Base-by-base conservation (phyloP, 2,797 vertebrate species). In the Onychomys torridus region DNA sequence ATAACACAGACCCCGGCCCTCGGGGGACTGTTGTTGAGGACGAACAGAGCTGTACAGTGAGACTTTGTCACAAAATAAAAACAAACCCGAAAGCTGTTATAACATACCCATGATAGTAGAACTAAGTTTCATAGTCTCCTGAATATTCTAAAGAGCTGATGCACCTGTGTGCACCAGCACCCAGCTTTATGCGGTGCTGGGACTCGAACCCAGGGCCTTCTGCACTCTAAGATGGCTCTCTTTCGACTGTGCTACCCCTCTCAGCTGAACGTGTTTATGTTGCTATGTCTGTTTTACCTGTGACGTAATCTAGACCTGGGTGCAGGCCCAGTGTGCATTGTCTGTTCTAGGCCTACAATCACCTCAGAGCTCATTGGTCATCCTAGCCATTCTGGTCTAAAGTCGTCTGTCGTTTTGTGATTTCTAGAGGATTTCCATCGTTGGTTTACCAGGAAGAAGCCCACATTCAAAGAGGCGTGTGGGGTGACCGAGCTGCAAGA, bases 401-500 rank as follows among this genome's bases (percentile, higher is more conserved):
- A 88, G 94, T 40, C 14, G 0, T 69, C 9, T 95, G 77, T 93
- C 32, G 2, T 95, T 27, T 89, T 86, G 14, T 13, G 43, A 32
- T 92, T 98, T 96, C 6, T 97, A 99, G 99, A 99, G 95, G 98
- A 99, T 81, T 96, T 99, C 63, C 99, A 97, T 90, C 95, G 97
- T 89, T 98, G 99, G 97, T 98, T 98, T 98, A 98, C 69, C 97
- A 99, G 98, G 98, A 99, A 99, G 97, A 99, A 98, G 65, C 96
- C 96, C 59, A 97, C 97, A 37, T 98, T 98, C 93, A 99, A 98
- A 96, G 98, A 98, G 5, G 92, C 97, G 0, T 94, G 92, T 1
- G 97, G 97, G 0, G 96, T 91, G 0, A 95, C 93, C 0, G 99
- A 99, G 59, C 90, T 96, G 46, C 97, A 90, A 10, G 98, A 99